phyloP scores from a whole-genome alignment of 2,113 vertebrate genomes.

The Ceyx cyanopectus region DNA sequence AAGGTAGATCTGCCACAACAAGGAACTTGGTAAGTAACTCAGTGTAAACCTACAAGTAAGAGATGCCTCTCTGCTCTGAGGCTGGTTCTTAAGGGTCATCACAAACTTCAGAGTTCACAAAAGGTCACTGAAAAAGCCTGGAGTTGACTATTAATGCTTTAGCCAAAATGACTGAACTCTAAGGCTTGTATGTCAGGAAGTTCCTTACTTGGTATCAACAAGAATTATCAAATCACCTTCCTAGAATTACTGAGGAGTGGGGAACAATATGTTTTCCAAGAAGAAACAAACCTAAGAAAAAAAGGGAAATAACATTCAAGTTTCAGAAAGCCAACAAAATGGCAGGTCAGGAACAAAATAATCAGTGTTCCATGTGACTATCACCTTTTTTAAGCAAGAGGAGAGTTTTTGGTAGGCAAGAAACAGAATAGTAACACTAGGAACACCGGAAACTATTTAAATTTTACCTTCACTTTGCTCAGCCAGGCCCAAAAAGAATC shows the following conservation, averaged over 20 bases:
- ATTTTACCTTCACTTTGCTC: neutral
- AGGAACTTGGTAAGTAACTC: neutral
- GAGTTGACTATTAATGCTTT: neutral
- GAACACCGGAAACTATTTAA: neutral
- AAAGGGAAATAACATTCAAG: neutral
- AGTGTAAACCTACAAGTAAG: neutral
- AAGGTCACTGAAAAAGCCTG: neutral
- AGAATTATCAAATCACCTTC: neutral
- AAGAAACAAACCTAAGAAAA: neutral
- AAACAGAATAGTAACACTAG: neutral
- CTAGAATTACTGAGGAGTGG: neutral
- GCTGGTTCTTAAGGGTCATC: neutral
- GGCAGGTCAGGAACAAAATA: neutral
- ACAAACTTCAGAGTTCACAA: neutral
- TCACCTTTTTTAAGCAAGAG: neutral
- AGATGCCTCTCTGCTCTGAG: neutral
- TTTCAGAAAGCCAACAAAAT: neutral
- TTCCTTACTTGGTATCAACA: neutral
- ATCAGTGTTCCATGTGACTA: neutral
- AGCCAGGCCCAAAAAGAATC: neutral
- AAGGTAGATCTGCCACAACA: conserved; percentile 83
- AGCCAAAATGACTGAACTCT: neutral
- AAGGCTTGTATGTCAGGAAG: neutral
- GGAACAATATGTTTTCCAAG: neutral
- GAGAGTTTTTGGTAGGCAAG: neutral